Evolutionary conservation across 1,140 invertebrate genomes (phyloP).

Genomic region (Hesperophylax magnus): DNA sequence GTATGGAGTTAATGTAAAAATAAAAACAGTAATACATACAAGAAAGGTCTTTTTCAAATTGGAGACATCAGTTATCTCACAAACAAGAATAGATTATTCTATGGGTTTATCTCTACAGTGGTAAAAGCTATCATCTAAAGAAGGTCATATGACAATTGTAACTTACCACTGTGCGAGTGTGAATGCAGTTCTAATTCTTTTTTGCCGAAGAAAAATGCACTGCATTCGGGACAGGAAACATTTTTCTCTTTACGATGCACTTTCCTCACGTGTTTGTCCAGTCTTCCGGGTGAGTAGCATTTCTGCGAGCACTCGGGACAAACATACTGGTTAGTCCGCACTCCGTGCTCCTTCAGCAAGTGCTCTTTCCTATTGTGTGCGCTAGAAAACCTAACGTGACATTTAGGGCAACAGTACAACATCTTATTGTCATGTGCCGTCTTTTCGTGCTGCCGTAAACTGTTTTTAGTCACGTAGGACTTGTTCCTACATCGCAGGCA

Average conservation of each 20-base stretch:
- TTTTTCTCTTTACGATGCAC: slow-evolving; percentile 2
- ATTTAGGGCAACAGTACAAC: not conserved
- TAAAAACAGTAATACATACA: too few relatives aligned
- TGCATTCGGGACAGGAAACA: not conserved
- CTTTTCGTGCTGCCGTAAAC: not conserved
- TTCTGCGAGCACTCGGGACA: not conserved
- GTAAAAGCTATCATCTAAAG: too few relatives aligned
- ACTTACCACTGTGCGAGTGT: not conserved
- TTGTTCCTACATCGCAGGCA: not conserved
- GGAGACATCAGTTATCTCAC: too few relatives aligned
- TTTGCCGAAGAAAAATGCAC: not conserved
- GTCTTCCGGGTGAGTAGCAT: not conserved
- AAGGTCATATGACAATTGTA: not conserved
- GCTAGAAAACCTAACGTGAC: not conserved
- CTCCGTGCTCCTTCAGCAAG: not conserved
- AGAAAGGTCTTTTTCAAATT: too few relatives aligned
- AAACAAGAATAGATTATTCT: too few relatives aligned
- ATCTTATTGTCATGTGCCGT: not conserved
- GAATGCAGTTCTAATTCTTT: not conserved
- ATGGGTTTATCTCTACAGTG: too few relatives aligned
- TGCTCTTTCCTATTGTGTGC: not conserved
- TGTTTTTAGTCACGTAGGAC: not conserved
- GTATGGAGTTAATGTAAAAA: too few relatives aligned
- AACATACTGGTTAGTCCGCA: not conserved
- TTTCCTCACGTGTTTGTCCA: not conserved